These are phyloP conservation scores for Thysanoteuthis rhombus DNA, from an alignment of 2,888 invertebrate species.

Conservation along the genomic window DNA sequence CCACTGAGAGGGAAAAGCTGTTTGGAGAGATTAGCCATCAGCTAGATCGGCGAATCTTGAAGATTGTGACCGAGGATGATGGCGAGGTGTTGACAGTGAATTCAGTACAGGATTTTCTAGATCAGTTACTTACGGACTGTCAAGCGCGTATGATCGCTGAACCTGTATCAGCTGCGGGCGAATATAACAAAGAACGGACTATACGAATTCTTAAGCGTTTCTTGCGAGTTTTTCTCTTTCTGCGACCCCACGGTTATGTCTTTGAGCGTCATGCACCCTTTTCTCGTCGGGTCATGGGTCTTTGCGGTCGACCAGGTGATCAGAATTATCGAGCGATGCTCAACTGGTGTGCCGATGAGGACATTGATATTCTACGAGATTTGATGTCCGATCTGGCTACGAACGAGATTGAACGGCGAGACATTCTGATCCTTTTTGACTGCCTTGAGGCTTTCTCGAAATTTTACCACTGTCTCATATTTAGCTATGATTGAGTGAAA, in stretches of 20 bases:
- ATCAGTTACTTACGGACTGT: neutral
- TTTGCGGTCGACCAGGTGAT: neutral
- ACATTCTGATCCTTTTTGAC: neutral
- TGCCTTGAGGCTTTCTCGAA: neutral
- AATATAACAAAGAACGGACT: neutral
- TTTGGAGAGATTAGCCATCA: neutral
- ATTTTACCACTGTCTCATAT: neutral
- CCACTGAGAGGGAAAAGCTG: neutral
- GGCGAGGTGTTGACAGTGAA: neutral
- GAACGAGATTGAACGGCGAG: neutral
- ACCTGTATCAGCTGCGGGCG: neutral
- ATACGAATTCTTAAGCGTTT: neutral
- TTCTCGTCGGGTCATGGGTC: neutral
- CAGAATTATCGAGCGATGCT: neutral
- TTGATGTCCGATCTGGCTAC: neutral
- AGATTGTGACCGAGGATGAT: neutral
- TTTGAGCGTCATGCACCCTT: slow-evolving; percentile 15
- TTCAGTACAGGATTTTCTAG: neutral
- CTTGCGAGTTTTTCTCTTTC: neutral
- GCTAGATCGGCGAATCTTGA: neutral
- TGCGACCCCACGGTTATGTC: neutral
- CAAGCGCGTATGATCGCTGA: neutral
- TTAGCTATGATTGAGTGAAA: slow-evolving; percentile 13
- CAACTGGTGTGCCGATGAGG: slow-evolving; percentile 1
- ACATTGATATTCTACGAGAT: neutral